phyloP scores from a whole-genome alignment of 2,888 invertebrate genomes.

The Panopea generosa region DNA sequence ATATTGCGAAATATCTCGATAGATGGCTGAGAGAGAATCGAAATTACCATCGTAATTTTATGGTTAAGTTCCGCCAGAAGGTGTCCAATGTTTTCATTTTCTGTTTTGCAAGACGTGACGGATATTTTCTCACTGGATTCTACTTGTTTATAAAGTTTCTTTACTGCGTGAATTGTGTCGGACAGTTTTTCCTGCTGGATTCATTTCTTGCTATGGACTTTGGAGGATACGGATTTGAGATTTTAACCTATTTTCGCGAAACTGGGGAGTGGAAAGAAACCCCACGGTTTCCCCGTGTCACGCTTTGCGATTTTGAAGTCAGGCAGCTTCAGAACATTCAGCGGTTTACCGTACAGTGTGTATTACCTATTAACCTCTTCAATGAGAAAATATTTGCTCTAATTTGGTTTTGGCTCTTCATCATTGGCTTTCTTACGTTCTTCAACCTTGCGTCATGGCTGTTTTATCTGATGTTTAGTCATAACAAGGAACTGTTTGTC shows the following conservation, averaged over 20 bases:
- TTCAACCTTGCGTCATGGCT: conserved; percentile 68
- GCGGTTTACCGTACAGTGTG: conserved; percentile 71
- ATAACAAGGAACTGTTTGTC: conserved; percentile 63
- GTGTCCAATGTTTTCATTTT: conserved; percentile 66
- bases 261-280: conserved; percentile 68
- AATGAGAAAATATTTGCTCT: conserved; percentile 73
- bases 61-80: conserved; percentile 61
- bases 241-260: conserved; percentile 57
- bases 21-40: conserved; percentile 70
- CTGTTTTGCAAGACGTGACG: conserved; percentile 68
- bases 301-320: conserved; percentile 73
- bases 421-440: conserved; percentile 63
- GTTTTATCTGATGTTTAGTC: conserved; percentile 64
- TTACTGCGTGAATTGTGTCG: conserved; percentile 67
- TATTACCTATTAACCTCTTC: conserved; percentile 73
- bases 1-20: conserved; percentile 70
- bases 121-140: conserved; percentile 70
- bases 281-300: conserved; percentile 71
- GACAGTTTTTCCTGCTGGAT: conserved; percentile 72
- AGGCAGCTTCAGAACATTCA: conserved; percentile 70
- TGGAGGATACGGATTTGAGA: conserved; percentile 70
- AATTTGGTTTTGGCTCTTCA: conserved; percentile 74
- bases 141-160: conserved; percentile 69
- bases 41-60: conserved; percentile 65
- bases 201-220: conserved; percentile 68